These are phyloP conservation scores for Xenus cinereus DNA, from an alignment of 2,113 vertebrate genomes.

Conservation along the genomic window DNA sequence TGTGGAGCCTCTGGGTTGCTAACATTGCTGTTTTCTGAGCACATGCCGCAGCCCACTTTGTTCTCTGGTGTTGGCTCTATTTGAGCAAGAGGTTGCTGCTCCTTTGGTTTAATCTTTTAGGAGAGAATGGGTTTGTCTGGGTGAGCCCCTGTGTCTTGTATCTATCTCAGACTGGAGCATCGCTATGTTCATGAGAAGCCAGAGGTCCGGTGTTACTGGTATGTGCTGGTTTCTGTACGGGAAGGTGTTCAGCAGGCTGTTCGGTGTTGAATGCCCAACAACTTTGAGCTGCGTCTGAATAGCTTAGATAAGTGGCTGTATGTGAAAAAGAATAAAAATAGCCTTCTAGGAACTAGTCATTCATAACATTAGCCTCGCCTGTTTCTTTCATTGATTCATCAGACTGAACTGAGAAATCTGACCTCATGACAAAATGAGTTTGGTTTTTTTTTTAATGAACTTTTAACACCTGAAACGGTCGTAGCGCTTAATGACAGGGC, in stretches of 20 bases:
- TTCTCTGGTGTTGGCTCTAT: background rate
- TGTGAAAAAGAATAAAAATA: background rate
- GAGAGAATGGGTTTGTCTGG: background rate
- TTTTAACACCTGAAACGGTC: background rate
- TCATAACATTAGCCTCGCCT: background rate
- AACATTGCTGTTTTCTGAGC: background rate
- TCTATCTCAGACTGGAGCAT: background rate
- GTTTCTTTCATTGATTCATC: background rate
- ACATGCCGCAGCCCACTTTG: background rate
- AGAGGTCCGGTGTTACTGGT: background rate
- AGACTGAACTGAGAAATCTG: background rate
- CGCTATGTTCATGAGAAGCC: background rate
- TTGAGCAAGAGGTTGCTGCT: background rate
- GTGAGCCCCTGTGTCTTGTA: rapidly evolving
- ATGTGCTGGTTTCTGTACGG: background rate
- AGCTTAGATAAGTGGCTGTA: background rate
- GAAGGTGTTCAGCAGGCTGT: background rate
- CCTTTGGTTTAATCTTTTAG: background rate
- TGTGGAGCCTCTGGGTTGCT: background rate
- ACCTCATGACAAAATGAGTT: background rate
- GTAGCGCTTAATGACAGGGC: background rate
- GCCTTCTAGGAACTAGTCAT: background rate
- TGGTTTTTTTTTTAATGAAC: background rate
- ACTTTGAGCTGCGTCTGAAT: background rate
- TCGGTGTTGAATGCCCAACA: background rate